These are phyloP conservation scores for silkworm (Bombyx mori) DNA, from an alignment of 1,140 invertebrate species.

Conservation along the genomic window ASM3026992v2 NC_085110.1:13464501-13465000, in stretches of 20 bases:
- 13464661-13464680: constrained; percentile 5
- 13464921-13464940: constrained; percentile 1
- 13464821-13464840: constrained; percentile 7
- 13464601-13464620: too few species aligned
- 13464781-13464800: constrained; percentile 4
- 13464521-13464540: too few species aligned
- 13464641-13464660: neutral
- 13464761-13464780: constrained; percentile 4
- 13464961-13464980: too few species aligned
- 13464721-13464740: constrained; percentile 2
- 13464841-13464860: neutral
- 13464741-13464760: neutral
- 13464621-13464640: too few species aligned
- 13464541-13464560: too few species aligned
- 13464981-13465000: too few species aligned
- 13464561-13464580: too few species aligned
- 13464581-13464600: too few species aligned
- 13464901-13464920: constrained; percentile 2
- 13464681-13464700: constrained; percentile 2
- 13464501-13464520: too few species aligned
- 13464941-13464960: too few species aligned
- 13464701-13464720: constrained; percentile 3
- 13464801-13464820: neutral
- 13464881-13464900: neutral
- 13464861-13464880: neutral